phyloP scores from a whole-genome alignment of 2,888 invertebrate genomes.

The Sarcophaga caerulescens region DNA sequence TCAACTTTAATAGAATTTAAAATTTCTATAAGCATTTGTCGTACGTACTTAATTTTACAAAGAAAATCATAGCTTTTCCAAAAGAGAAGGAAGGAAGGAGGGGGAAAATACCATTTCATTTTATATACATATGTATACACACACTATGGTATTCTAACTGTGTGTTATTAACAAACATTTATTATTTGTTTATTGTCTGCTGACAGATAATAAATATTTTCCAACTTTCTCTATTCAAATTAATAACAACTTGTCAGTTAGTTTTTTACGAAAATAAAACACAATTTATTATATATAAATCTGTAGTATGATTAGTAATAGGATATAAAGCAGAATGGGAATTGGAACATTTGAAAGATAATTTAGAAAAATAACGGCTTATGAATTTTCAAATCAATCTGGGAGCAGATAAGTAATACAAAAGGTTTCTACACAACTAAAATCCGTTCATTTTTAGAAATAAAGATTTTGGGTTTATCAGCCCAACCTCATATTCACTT shows the following conservation, averaged over 20 bases:
- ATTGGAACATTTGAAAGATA: no score
- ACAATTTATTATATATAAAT: not conserved
- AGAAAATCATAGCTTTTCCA: no score
- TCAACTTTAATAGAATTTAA: not conserved
- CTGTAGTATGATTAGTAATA: not conserved
- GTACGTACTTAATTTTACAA: not conserved
- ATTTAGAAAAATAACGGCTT: no score
- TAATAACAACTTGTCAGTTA: not conserved
- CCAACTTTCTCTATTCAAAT: not conserved
- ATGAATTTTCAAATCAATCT: no score
- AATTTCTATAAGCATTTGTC: not conserved
- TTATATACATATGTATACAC: no score
- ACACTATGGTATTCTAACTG: no score
- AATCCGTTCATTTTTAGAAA: no score
- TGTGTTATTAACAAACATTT: not conserved
- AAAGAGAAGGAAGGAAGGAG: not conserved
- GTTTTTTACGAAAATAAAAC: not conserved
- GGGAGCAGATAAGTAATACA: no score
- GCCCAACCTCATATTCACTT: no score
- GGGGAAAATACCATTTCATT: no score
- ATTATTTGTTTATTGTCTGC: not conserved
- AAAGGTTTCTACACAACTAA: no score
- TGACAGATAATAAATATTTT: not conserved
- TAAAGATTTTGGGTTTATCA: no score
- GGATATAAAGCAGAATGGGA: not conserved